Evolutionary conservation across 2,888 invertebrate species (phyloP).

Genomic region (Ophonus ardosiacus): DNA sequence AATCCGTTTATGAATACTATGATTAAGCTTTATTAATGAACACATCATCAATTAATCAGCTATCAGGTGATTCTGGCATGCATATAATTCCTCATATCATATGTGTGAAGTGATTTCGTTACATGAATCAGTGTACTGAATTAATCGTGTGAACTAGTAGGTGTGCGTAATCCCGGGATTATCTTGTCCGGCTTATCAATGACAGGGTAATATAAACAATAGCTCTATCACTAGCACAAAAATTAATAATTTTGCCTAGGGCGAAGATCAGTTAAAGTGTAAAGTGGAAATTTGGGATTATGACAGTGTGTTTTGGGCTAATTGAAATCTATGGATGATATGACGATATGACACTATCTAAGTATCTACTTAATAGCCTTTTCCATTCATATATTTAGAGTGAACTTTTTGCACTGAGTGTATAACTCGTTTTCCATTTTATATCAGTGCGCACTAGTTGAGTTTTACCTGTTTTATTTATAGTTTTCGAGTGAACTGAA

Average conservation of each 20-base stretch:
- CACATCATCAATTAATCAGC: neutral
- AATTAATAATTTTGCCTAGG: neutral
- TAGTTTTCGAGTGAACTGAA: too few species aligned
- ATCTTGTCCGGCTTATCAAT: neutral
- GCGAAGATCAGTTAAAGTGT: neutral
- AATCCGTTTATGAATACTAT: neutral
- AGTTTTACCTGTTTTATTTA: too few species aligned
- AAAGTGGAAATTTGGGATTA: neutral
- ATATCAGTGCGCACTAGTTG: too few species aligned
- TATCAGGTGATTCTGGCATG: neutral
- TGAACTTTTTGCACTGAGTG: too few species aligned
- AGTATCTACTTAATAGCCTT: too few species aligned
- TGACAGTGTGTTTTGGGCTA: neutral
- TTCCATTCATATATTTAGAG: too few species aligned
- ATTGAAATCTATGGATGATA: too few species aligned
- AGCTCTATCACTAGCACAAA: neutral
- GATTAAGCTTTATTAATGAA: neutral
- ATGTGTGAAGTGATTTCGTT: neutral
- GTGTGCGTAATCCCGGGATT: constrained; percentile 46
- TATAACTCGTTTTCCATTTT: too few species aligned
- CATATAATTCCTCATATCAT: neutral
- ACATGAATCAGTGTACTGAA: neutral
- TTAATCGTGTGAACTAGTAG: constrained; percentile 12
- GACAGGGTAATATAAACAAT: neutral
- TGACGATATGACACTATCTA: too few species aligned